Evolutionary conservation across 2,113 vertebrate genomes (phyloP), one percentile per base, ranked within the genome.

Genomic region (Rutilus rutilus): DNA sequence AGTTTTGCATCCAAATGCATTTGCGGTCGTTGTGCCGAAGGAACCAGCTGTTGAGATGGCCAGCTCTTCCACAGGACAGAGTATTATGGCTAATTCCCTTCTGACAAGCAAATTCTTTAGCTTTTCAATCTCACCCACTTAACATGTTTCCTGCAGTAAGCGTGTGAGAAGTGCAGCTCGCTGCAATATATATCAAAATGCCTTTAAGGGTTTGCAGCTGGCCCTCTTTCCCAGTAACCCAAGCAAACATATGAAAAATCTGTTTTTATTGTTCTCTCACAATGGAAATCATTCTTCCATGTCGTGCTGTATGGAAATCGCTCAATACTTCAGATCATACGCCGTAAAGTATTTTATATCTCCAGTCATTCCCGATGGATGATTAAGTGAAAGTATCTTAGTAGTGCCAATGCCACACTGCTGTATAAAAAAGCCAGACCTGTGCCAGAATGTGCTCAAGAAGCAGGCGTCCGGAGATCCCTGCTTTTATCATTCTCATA

Each of bases 61-160:
- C 17, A 69, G 64, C 47, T 85, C 50, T 76, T 83, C 78, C 75
- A 50, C 77, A 33, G 36, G 21, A n/a, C 9, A 64, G 77, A 84
- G 84, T 91, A 86, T 85, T 91, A 91, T 88, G 90, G 91, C 85
- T 90, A 89, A 89, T 88, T 84, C 81, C 89, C 88, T 86, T 89
- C 85, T 89, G 84, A 77, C 86, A 89, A 90, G 89, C 87, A 86
- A 92, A 93, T 92, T 92, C 92, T 91, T 84, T 86, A 88, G 87
- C 88, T 91, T 92, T 91, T 86, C 91, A 90, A 86, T 88, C 88
- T 93, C 90, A 90, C 91, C 88, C 90, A 92, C 88, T 92, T 92
- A 91, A 91, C 89, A 92, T 90, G 90, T 90, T 93, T 90, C 87
- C 88, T 57, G 62, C 25, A 84, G 90, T 92, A 91, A 92, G 90